A percentile compares a stretch with the other conserved stretches of the same genome.
These are phyloP conservation scores for Patiria pectinifera DNA, from an alignment of 53 echinoderm and acorn worm species.

Conservation along the genomic window DNA sequence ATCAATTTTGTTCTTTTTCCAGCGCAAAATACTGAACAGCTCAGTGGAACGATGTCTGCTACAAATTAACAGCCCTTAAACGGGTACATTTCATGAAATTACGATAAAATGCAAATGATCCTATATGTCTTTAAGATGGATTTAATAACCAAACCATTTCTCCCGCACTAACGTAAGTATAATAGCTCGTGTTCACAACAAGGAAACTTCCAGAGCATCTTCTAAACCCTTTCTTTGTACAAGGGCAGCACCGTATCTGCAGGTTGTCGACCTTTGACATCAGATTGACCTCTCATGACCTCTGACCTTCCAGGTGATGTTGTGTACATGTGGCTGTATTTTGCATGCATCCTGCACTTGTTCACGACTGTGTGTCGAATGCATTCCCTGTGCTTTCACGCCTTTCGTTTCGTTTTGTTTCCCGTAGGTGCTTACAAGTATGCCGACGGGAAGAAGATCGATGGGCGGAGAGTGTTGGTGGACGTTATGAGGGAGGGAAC, in stretches of 20 bases:
- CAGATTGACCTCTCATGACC: slow-evolving; percentile 21
- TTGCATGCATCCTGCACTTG: slow-evolving; percentile 35
- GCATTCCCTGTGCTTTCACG: neutral
- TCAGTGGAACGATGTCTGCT: no score
- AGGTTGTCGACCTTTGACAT: slow-evolving; percentile 26
- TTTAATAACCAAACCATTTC: neutral
- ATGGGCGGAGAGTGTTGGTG: slow-evolving; percentile 85
- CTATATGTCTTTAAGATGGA: neutral
- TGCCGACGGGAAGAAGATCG: slow-evolving; percentile 99
- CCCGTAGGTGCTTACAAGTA: slow-evolving; percentile 92
- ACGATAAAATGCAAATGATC: no score
- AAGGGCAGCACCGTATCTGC: neutral
- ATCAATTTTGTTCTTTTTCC: no score
- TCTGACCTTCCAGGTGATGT: slow-evolving; percentile 50
- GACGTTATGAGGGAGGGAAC: slow-evolving; percentile 96
- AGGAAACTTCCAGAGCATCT: neutral
- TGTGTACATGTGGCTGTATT: slow-evolving; percentile 43
- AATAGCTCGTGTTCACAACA: neutral
- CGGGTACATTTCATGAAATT: no score
- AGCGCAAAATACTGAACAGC: no score
- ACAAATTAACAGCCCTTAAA: no score
- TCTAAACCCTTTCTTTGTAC: neutral
- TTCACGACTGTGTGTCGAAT: neutral
- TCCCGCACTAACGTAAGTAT: neutral
- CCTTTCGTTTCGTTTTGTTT: neutral